These are phyloP conservation scores for Amphiprion ocellaris DNA, from an alignment of 2,113 vertebrate species.

Conservation along the genomic window DNA sequence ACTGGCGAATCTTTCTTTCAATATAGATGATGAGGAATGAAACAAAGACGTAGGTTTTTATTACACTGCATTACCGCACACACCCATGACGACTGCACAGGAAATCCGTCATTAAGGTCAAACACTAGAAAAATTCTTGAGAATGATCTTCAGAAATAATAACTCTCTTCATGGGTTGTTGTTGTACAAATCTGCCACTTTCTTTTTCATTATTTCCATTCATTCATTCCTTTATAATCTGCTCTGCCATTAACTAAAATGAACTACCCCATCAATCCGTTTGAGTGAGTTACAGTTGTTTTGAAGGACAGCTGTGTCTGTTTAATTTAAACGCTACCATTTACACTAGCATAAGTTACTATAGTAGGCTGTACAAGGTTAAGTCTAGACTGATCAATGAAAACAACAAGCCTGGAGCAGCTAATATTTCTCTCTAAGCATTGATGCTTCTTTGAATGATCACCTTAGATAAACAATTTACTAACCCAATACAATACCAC, in stretches of 20 bases:
- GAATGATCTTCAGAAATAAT: background rate
- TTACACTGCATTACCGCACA: background rate
- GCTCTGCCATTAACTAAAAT: background rate
- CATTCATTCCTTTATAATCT: too few relatives aligned
- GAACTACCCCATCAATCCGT: background rate
- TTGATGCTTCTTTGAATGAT: too few relatives aligned
- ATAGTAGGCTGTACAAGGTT: too few relatives aligned
- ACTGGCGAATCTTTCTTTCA: constrained; percentile 14
- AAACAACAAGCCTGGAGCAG: too few relatives aligned
- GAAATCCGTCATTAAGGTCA: background rate
- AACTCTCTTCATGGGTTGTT: background rate
- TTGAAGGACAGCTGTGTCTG: too few relatives aligned
- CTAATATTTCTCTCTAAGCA: too few relatives aligned
- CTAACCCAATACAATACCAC: too few relatives aligned
- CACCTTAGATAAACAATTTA: too few relatives aligned
- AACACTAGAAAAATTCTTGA: background rate
- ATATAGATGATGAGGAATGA: constrained; percentile 19
- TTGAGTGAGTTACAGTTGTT: too few relatives aligned
- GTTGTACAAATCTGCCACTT: background rate
- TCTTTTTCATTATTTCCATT: background rate
- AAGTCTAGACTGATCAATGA: too few relatives aligned
- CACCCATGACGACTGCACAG: background rate
- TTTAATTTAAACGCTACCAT: too few relatives aligned
- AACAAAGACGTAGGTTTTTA: background rate
- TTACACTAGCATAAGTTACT: too few relatives aligned